Conservation (phyloP, 2,113 vertebrate genomes). For the Antigone vipio region DNA sequence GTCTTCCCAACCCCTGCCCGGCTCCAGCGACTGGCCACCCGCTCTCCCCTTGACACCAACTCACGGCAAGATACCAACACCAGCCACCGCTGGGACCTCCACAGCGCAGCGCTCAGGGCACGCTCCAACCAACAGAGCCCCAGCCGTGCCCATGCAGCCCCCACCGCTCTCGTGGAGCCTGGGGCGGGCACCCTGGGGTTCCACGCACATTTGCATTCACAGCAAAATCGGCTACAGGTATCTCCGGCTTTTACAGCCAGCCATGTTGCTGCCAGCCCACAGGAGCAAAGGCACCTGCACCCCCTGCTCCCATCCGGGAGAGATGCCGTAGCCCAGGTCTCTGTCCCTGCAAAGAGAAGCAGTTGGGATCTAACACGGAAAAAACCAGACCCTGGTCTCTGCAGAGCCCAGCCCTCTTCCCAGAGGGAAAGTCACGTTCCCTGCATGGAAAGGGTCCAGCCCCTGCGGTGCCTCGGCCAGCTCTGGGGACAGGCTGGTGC, state of each 20-base stretch:
- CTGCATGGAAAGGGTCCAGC: background rate
- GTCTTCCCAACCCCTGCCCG: background rate
- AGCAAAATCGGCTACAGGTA: accelerated
- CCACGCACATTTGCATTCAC: accelerated
- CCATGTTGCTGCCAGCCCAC: background rate
- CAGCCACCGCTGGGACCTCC: background rate
- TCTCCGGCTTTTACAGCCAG: background rate
- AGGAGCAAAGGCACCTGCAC: background rate
- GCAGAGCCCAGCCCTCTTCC: background rate
- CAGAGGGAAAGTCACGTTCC: background rate
- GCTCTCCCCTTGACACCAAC: background rate
- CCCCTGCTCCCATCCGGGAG: accelerated
- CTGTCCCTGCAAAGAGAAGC: background rate
- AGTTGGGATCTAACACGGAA: background rate
- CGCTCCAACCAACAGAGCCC: background rate
- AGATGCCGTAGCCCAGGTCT: background rate
- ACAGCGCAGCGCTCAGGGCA: background rate
- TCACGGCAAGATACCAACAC: background rate
- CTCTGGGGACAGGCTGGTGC: background rate
- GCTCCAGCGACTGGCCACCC: background rate
- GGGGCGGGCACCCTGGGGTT: background rate
- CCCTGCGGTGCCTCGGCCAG: background rate
- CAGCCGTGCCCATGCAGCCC: background rate
- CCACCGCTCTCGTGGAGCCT: accelerated
- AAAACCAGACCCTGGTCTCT: background rate